A percentile compares a stretch with the other conserved stretches of the same genome.
Conservation (phyloP, 2,797 vertebrate species). For the Poeciliopsis gracilis region DNA sequence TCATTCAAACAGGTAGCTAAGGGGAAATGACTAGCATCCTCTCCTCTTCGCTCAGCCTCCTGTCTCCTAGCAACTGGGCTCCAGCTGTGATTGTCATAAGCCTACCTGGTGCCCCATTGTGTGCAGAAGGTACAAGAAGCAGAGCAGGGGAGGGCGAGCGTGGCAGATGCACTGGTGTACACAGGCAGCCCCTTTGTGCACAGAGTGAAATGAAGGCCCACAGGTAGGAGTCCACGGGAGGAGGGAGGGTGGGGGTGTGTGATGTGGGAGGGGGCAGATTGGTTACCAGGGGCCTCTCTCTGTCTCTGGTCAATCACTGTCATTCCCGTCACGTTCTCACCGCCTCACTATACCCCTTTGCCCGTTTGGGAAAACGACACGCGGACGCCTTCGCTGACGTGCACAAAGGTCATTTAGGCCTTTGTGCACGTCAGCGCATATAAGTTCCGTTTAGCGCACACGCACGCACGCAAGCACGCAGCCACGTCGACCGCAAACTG, state of each 20-base stretch:
- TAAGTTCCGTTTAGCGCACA: slow-evolving; percentile 24
- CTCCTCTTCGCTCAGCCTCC: slow-evolving; percentile 48
- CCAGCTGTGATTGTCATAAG: slow-evolving; percentile 62
- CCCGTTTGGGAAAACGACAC: slow-evolving; percentile 31
- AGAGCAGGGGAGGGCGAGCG: slow-evolving; percentile 1
- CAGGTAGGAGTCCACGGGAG: slow-evolving; percentile 32
- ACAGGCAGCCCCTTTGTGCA: slow-evolving; percentile 39
- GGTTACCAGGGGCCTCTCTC: slow-evolving; percentile 46
- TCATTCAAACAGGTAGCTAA: slow-evolving; percentile 75
- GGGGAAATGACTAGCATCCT: slow-evolving; percentile 53
- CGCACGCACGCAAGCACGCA: slow-evolving; percentile 6
- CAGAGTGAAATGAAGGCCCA: slow-evolving; percentile 22
- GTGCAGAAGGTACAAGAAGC: slow-evolving; percentile 31
- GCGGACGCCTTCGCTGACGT: slow-evolving; percentile 25
- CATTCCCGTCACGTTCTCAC: slow-evolving; percentile 76
- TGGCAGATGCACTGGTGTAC: slow-evolving; percentile 23
- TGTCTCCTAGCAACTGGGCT: slow-evolving; percentile 72
- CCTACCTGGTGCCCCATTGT: slow-evolving; percentile 69
- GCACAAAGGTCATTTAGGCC: slow-evolving; percentile 64
- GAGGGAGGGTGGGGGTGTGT: background rate
- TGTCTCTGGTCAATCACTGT: slow-evolving; percentile 63
- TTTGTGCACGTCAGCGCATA: too few relatives aligned
- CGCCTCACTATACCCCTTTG: slow-evolving; percentile 39
- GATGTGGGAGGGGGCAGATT: slow-evolving; percentile 25
- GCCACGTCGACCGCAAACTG: slow-evolving; percentile 2